Evolutionary conservation across 2,113 vertebrate genomes (phyloP).

Genomic region (Rafetus swinhoei): DNA sequence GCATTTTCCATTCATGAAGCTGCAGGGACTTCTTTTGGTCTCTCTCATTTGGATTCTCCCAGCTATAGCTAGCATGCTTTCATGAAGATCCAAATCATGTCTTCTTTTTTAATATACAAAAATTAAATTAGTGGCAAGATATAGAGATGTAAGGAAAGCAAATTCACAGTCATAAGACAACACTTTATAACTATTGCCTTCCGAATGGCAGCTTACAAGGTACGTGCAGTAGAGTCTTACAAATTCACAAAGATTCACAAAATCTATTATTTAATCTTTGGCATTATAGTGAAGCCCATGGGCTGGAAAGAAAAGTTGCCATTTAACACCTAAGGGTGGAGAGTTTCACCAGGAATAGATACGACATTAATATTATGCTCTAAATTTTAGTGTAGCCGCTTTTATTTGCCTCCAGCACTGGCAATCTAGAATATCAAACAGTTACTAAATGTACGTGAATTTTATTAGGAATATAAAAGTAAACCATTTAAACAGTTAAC

Average conservation of each 20-base stretch:
- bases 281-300: background rate
- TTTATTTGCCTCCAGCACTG: background rate
- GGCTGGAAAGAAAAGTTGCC: background rate
- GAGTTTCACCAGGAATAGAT: background rate
- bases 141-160: background rate
- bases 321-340: background rate
- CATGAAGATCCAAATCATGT: background rate
- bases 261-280: background rate
- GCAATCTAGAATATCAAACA: background rate
- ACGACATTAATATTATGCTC: background rate
- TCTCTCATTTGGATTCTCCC: background rate
- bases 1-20: background rate
- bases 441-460: rapidly evolving
- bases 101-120: background rate
- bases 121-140: background rate
- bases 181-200: background rate
- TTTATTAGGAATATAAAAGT: too few relatives aligned
- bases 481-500: too few relatives aligned
- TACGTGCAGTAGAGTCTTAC: background rate
- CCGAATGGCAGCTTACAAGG: background rate
- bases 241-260: background rate
- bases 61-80: background rate
- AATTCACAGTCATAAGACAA: background rate
- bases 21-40: background rate
- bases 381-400: background rate